These are phyloP conservation scores for Pelagia noctiluca DNA, from an alignment of 30 jellyfish, hydroid and myxozoan species.

Conservation along the genomic window DNA sequence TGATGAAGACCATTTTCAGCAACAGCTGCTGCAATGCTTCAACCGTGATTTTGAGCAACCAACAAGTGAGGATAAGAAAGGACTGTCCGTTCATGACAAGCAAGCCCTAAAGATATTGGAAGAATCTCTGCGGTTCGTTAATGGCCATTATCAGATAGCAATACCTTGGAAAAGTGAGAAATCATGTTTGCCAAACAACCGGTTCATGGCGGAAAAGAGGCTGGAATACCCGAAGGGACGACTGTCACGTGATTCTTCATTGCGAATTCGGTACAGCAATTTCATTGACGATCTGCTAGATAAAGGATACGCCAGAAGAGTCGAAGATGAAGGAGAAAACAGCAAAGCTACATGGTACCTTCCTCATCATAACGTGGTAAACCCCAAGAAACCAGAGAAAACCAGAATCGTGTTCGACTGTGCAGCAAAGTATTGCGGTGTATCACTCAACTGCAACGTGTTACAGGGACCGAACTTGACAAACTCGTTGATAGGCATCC, in stretches of 20 bases:
- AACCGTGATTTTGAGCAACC: conserved; percentile 38
- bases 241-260: background rate
- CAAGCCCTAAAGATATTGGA: conserved; percentile 40
- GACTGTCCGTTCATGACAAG: conserved; percentile 44
- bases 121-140: conserved; percentile 29
- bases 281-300: conserved; percentile 40
- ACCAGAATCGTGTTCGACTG: conserved; percentile 48
- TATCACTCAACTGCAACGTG: conserved; percentile 20
- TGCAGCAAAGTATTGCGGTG: conserved; percentile 40
- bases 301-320: conserved; percentile 21
- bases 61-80: conserved; percentile 18
- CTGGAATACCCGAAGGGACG: conserved; percentile 40
- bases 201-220: conserved; percentile 43
- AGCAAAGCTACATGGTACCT: conserved; percentile 26
- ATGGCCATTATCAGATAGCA: conserved; percentile 36
- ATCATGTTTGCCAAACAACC: conserved; percentile 45
- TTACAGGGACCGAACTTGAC: conserved; percentile 61
- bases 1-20: conserved; percentile 9
- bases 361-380: conserved; percentile 35
- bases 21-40: conserved; percentile 27
- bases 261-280: background rate
- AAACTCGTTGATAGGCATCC: conserved; percentile 34
- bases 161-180: conserved; percentile 37
- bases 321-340: background rate
- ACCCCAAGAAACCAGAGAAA: conserved; percentile 53